Evolutionary conservation across 1,140 invertebrate species (phyloP).

Genomic region (Bradynema listronoti): DNA sequence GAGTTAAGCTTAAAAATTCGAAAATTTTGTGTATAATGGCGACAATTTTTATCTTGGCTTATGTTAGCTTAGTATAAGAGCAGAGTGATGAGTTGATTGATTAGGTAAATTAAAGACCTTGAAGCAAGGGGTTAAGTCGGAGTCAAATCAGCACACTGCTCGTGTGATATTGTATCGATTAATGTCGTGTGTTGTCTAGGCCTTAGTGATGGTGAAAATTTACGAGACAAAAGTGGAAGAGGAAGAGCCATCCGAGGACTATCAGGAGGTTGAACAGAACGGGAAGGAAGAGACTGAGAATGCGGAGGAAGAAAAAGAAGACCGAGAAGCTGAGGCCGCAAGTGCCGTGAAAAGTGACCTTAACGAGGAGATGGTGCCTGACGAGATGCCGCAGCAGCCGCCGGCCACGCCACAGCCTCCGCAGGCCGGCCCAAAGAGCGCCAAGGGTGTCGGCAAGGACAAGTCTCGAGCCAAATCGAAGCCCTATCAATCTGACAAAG

Average conservation of each 20-base stretch:
- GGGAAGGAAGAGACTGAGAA: conserved; percentile 2
- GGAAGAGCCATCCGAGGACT: background rate
- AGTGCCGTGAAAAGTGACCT: background rate
- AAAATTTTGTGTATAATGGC: too few relatives aligned
- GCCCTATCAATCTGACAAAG: background rate
- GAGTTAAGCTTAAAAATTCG: too few relatives aligned
- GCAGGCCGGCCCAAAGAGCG: background rate
- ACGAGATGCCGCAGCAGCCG: background rate
- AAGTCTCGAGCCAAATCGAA: background rate
- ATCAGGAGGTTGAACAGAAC: conserved; percentile 11
- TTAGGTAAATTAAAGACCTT: too few relatives aligned
- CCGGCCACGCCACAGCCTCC: background rate
- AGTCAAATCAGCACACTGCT: too few relatives aligned
- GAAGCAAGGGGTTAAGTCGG: too few relatives aligned
- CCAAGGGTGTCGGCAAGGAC: background rate
- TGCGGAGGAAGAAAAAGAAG: conserved; percentile 3
- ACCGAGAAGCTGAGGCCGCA: background rate
- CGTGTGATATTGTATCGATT: too few relatives aligned
- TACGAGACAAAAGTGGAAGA: conserved; percentile 27
- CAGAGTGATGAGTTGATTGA: too few relatives aligned
- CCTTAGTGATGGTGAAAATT: too few relatives aligned
- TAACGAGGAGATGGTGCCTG: background rate
- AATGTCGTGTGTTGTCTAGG: too few relatives aligned
- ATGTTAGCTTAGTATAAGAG: too few relatives aligned
- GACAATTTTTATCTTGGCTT: too few relatives aligned